A percentile compares a stretch with the other conserved stretches of the same genome.
Conservation (phyloP, 2,888 invertebrate genomes). For the Melieria omissa region DNA sequence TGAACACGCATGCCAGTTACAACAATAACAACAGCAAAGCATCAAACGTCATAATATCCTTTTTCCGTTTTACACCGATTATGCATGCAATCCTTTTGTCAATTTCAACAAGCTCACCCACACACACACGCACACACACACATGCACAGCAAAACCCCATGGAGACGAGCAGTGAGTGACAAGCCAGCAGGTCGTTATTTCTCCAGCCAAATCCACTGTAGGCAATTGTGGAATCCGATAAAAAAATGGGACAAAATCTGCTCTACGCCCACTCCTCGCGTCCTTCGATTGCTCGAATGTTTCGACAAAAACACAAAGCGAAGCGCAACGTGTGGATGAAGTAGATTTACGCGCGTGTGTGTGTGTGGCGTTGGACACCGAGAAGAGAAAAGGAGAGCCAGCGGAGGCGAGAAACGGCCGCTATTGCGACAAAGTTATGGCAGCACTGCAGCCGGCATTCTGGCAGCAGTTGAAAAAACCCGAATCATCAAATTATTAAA, state of each 20-base stretch:
- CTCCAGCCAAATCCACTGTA: conserved; percentile 28
- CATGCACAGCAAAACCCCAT: conserved; percentile 2
- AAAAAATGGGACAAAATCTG: neutral
- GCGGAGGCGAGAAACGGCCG: neutral
- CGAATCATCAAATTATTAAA: conserved; percentile 43
- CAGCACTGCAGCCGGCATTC: too few species aligned
- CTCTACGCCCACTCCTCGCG: too few species aligned
- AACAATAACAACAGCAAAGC: neutral
- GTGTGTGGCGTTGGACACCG: too few species aligned
- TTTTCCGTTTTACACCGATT: conserved; percentile 24
- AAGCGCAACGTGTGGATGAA: too few species aligned
- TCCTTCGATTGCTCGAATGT: too few species aligned
- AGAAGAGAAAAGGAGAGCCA: neutral
- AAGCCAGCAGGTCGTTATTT: conserved; percentile 14
- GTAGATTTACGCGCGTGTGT: too few species aligned
- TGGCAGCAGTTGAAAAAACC: neutral
- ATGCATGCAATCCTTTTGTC: conserved; percentile 34
- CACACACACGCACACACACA: too few species aligned
- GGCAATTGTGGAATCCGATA: conserved; percentile 24
- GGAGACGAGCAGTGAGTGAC: conserved; percentile 8
- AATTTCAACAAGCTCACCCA: conserved; percentile 18
- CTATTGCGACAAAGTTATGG: too few species aligned
- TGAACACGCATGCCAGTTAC: too few species aligned
- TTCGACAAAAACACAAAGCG: too few species aligned
- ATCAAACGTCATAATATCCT: conserved; percentile 26